Base-by-base conservation (phyloP, 2,113 vertebrate species). In the Ciconia stormi region DNA sequence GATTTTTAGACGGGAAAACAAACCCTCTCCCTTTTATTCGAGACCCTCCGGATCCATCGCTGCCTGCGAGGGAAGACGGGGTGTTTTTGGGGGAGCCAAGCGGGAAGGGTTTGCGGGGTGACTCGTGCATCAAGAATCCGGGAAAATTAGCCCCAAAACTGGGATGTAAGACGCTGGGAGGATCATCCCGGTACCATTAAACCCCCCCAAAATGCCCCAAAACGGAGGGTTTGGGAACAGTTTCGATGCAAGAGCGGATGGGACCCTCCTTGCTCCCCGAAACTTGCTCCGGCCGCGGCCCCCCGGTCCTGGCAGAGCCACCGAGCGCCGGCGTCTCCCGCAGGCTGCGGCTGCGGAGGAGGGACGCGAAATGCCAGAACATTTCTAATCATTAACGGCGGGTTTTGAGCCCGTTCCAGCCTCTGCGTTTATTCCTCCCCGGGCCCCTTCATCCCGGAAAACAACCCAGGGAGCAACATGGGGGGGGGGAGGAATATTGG, bases 361-460 rank as follows among this genome's bases (percentile, higher is more conserved):
- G 94, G 92, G 72, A 94, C 7, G 9, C 10, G 18, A 90, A 97
- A 95, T 93, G 95, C 90, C 94, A 97, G 91, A 92, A 90, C 91
- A 92, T 87, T 96, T 93, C 91, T 95, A 89, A 92, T 86, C 89
- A 93, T 96, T 97, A 97, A 86, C 86, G 50, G 74, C 3, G 66
- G 27, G 7, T 20, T 69, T 92, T 92, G 96, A 89, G 67, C 82
- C 84, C 3, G 32, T 82, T 96, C 92, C 95, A 96, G 76, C 55
- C 44, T 73, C 70, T 47, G 85, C 61, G 2, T 84, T 90, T 92
- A 13, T 70, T 25, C 27, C 58, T 77, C 49, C 25, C 29, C 4
- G 32, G 72, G 47, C 63, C 78, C 87, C 67, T 90, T 84, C 56
- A 63, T 90, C 58, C 47, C 9, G 56, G 44, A 67, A 87, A 92